A percentile compares a stretch with the other conserved stretches of the same genome.
These are phyloP conservation scores for Phenganax marumi DNA, from an alignment of 92 coral and sea anemone species.

Conservation along the genomic window DNA sequence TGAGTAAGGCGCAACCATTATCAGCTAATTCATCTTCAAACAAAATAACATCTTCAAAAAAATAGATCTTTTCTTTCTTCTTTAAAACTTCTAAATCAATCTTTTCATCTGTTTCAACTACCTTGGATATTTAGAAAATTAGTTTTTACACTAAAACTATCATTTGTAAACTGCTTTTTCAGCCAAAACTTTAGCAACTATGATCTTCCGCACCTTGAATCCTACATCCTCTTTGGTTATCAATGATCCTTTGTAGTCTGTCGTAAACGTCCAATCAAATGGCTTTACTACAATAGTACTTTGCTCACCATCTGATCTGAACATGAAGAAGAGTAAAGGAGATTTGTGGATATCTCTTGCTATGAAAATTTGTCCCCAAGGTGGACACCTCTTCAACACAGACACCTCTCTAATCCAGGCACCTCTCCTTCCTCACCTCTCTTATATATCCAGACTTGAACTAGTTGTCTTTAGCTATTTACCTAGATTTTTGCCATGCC, in stretches of 20 bases:
- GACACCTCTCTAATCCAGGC: too few relatives aligned
- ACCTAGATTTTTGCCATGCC: constrained; percentile 94
- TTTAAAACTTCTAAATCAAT: constrained; percentile 84
- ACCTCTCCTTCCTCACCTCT: too few relatives aligned
- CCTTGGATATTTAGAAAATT: constrained; percentile 40
- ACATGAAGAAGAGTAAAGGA: neutral
- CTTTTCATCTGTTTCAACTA: constrained; percentile 70
- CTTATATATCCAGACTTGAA: too few relatives aligned
- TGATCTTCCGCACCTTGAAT: constrained; percentile 59
- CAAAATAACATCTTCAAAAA: constrained; percentile 89
- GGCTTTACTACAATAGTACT: constrained; percentile 85
- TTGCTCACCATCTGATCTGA: constrained; percentile 80
- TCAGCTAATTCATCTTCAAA: constrained; percentile 98
- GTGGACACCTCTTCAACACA: too few relatives aligned
- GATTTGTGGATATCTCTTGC: too few relatives aligned
- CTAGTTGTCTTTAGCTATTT: neutral
- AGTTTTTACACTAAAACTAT: neutral
- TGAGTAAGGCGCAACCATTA: constrained; percentile 84
- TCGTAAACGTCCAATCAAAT: constrained; percentile 96
- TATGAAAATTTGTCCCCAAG: too few relatives aligned
- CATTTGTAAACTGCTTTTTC: neutral
- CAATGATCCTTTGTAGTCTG: constrained; percentile 90
- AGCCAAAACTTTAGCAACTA: neutral
- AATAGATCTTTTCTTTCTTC: constrained; percentile 82
- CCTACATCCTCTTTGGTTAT: constrained; percentile 44